A percentile compares a stretch with the other conserved stretches of the same genome.
Evolutionary conservation across 2,797 vertebrate species (phyloP).

Genomic region (Muraenolepis orangiensis): DNA sequence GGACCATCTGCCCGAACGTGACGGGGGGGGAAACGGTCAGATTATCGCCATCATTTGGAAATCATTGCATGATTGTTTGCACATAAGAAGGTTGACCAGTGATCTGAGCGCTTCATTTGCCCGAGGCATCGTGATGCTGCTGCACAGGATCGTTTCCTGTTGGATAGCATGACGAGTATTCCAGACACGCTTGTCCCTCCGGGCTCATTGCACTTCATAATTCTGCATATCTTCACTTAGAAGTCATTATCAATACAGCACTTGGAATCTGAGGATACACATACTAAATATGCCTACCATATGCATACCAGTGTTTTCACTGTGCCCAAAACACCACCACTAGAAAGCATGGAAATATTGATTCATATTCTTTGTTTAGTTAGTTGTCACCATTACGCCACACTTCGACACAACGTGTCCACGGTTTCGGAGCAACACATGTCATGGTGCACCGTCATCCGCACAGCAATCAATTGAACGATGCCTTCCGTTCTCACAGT

Average conservation of each 20-base stretch:
- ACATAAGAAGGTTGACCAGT: neutral
- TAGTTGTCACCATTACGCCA: neutral
- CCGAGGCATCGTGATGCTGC: neutral
- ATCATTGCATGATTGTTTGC: conserved; percentile 3
- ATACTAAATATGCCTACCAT: neutral
- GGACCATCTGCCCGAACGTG: conserved; percentile 44
- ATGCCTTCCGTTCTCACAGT: conserved; percentile 16
- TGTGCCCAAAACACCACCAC: neutral
- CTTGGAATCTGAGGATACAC: neutral
- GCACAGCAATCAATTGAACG: neutral
- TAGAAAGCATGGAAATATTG: neutral
- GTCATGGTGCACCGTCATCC: neutral
- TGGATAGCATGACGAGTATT: neutral
- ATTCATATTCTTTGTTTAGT: too few species aligned
- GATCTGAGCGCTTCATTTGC: neutral
- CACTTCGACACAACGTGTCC: neutral
- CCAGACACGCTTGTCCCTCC: neutral
- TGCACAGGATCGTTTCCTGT: neutral
- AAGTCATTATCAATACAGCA: neutral
- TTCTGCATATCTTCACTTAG: neutral
- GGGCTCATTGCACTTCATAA: neutral
- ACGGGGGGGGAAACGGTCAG: conserved; percentile 19
- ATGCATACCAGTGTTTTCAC: neutral
- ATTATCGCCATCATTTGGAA: neutral
- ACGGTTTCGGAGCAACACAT: neutral